These are phyloP conservation scores for Sebastiscus albofasciatus DNA, from an alignment of 2,797 vertebrate species.

Conservation along the genomic window DNA sequence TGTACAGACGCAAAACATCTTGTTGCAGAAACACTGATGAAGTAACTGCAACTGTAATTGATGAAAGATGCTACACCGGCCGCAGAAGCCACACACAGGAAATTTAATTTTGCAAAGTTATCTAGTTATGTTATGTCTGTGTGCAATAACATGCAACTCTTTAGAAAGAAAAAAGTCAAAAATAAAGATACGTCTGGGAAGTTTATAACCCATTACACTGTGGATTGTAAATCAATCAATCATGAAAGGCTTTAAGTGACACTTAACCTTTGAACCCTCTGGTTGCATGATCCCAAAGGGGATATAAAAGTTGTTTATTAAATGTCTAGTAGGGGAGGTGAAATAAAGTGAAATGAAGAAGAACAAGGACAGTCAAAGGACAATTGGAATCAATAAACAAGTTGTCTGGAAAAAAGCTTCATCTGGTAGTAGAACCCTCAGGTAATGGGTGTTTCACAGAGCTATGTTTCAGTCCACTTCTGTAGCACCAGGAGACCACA, in stretches of 20 bases:
- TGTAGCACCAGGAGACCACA: not conserved
- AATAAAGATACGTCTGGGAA: not conserved
- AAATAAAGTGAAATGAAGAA: not conserved
- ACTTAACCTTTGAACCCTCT: constrained; percentile 24
- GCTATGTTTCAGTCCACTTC: not conserved
- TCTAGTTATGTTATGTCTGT: not conserved
- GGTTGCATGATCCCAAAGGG: constrained; percentile 14
- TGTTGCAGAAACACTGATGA: not conserved
- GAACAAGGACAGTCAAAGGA: constrained; percentile 6
- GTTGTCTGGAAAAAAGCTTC: not conserved
- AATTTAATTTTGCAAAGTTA: constrained; percentile 17
- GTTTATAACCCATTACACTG: not conserved
- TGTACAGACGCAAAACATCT: not conserved
- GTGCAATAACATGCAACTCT: not conserved
- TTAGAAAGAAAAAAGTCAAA: not conserved
- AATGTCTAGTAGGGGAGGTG: not conserved
- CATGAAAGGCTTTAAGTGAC: not conserved
- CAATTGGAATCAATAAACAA: not conserved
- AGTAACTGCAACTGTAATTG: constrained; percentile 12
- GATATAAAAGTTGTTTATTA: constrained; percentile 6
- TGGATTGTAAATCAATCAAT: not conserved
- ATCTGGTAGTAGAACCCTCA: not conserved
- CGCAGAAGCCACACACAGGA: constrained; percentile 10
- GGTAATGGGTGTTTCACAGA: too few species aligned
- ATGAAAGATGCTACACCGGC: constrained; percentile 21